A percentile compares a stretch with the other conserved stretches of the same genome.
Conservation (phyloP, 2,113 vertebrate species). For the Aix galericulata region DNA sequence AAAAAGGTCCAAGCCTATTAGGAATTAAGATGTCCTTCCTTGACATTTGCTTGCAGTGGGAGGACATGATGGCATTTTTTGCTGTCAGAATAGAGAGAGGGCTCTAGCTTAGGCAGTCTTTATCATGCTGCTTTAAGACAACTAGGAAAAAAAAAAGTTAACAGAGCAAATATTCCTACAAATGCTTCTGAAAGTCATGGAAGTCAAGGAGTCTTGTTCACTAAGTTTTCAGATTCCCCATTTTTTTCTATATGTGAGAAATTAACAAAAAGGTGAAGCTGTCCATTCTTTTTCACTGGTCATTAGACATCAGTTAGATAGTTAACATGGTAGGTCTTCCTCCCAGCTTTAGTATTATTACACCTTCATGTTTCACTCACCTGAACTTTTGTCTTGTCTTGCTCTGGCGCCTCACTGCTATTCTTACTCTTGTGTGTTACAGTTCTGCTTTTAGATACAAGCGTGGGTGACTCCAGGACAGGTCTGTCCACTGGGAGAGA, state of each 20-base stretch:
- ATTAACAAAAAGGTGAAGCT: not conserved
- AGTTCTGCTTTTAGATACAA: not conserved
- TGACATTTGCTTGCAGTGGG: not conserved
- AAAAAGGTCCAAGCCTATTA: not conserved
- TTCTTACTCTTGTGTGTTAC: not conserved
- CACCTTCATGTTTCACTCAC: not conserved
- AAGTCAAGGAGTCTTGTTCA: not conserved
- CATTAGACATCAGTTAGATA: not conserved
- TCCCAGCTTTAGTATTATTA: not conserved
- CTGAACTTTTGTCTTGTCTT: conserved; percentile 29
- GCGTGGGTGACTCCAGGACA: not conserved
- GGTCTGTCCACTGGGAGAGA: not conserved
- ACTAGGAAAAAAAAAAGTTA: not conserved
- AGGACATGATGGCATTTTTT: conserved; percentile 15
- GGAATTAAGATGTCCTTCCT: conserved; percentile 4
- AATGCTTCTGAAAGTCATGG: not conserved
- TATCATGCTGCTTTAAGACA: not conserved
- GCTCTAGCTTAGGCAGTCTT: not conserved
- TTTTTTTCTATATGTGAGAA: not conserved
- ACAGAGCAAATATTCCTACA: not conserved
- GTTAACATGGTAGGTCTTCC: not conserved
- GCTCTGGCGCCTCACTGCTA: not conserved
- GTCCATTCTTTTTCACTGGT: not conserved
- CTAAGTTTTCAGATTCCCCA: not conserved
- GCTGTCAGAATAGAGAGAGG: not conserved